phyloP scores from a whole-genome alignment of 1,140 invertebrate genomes.

The Drosophila lini region DNA sequence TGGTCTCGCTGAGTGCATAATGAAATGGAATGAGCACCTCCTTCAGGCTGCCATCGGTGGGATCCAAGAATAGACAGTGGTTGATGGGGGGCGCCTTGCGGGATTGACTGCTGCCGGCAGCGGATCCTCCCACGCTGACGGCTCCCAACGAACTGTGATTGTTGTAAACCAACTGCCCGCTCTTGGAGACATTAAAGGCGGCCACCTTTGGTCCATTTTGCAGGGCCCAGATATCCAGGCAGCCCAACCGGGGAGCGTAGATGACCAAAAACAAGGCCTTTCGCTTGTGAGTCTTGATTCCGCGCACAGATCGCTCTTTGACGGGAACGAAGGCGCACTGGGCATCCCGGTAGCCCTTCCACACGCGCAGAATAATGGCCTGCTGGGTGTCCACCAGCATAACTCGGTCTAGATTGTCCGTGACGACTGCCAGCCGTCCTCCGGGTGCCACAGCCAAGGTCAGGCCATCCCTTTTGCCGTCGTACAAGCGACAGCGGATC shows the following conservation, averaged over 20 bases:
- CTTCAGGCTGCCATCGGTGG: conserved; percentile 90
- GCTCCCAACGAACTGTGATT: conserved; percentile 90
- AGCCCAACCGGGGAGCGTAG: conserved; percentile 92
- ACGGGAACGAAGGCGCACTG: conserved; percentile 93
- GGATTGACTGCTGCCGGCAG: conserved; percentile 72
- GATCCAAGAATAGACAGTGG: conserved; percentile 92
- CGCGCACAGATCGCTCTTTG: conserved; percentile 80
- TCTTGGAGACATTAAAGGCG: conserved; percentile 94
- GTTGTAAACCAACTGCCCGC: conserved; percentile 91
- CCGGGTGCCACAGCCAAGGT: conserved; percentile 91
- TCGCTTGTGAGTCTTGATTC: conserved; percentile 79
- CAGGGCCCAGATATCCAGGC: conserved; percentile 94
- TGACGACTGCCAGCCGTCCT: conserved; percentile 91
- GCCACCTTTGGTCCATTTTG: conserved; percentile 94
- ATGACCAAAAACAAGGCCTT: conserved; percentile 92
- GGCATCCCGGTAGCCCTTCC: conserved; percentile 97
- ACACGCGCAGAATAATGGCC: conserved; percentile 93
- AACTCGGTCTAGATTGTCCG: conserved; percentile 94
- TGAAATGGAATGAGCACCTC: conserved; percentile 95
- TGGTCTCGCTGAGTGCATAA: conserved; percentile 93
- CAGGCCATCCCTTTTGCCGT: conserved; percentile 90
- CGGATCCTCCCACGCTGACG: conserved; percentile 42
- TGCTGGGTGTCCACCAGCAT: conserved; percentile 92
- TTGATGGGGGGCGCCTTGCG: conserved; percentile 86
- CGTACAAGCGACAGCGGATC: conserved; percentile 93